phyloP scores from a whole-genome alignment of 1,140 invertebrate species.

The Cotesia vestalis region DNA sequence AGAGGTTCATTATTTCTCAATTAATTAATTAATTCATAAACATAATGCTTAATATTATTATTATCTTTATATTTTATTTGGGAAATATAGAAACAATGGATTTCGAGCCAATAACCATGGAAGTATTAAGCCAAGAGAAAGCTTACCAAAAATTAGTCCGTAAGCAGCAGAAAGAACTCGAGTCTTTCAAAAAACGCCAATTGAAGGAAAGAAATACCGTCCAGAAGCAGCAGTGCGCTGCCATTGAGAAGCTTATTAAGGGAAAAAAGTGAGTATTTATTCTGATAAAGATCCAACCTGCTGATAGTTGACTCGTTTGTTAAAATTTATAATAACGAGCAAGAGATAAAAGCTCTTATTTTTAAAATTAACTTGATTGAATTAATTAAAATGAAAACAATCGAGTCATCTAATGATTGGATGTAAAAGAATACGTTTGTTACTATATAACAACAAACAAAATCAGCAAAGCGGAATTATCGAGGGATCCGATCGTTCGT shows the following conservation, averaged over 20 bases:
- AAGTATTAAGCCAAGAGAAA: slow-evolving; percentile 90
- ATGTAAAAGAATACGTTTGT: too few relatives aligned
- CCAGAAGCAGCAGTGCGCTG: slow-evolving; percentile 94
- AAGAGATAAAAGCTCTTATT: too few relatives aligned
- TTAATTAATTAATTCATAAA: slow-evolving; percentile 31
- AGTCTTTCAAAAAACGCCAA: slow-evolving; percentile 90
- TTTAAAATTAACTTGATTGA: neutral
- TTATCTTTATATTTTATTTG: slow-evolving; percentile 32
- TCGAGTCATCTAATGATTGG: too few relatives aligned
- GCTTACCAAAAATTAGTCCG: slow-evolving; percentile 92
- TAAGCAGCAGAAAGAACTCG: slow-evolving; percentile 96
- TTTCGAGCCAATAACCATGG: slow-evolving; percentile 92
- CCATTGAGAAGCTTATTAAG: slow-evolving; percentile 94
- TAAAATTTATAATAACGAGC: too few relatives aligned
- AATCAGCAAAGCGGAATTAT: slow-evolving; percentile 80
- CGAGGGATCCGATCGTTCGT: slow-evolving; percentile 80
- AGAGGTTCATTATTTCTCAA: slow-evolving; percentile 48
- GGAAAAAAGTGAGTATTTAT: slow-evolving; percentile 80
- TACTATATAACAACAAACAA: neutral
- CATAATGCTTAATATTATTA: slow-evolving; percentile 30
- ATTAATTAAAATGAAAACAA: too few relatives aligned
- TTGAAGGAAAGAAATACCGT: slow-evolving; percentile 90
- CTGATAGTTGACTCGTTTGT: too few relatives aligned
- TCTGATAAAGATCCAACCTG: neutral
- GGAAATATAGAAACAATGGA: slow-evolving; percentile 71